These are phyloP conservation scores for Terrapene triunguis DNA, from an alignment of 2,113 vertebrate species.

Conservation along the genomic window DNA sequence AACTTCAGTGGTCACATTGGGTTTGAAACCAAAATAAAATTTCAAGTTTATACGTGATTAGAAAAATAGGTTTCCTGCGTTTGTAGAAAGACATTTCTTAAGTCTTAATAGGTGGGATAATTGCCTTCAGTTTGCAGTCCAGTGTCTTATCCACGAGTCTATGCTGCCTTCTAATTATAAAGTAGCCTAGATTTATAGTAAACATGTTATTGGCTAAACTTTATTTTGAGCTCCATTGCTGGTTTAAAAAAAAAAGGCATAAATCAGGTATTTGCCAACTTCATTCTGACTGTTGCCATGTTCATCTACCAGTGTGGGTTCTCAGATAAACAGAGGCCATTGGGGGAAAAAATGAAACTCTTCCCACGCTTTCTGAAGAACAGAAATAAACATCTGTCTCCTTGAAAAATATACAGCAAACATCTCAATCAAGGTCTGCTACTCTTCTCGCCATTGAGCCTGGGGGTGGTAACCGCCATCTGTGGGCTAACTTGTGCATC, in stretches of 20 bases:
- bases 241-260: neutral
- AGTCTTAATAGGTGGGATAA: neutral
- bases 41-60: neutral
- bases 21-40: neutral
- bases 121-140: neutral
- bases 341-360: slow-evolving; percentile 5
- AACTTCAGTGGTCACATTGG: neutral
- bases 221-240: neutral
- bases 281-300: neutral
- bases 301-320: neutral
- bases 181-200: neutral
- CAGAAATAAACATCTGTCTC: neutral
- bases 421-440: neutral
- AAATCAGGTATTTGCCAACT: neutral
- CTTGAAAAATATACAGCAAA: slow-evolving; percentile 14
- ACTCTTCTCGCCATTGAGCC: neutral
- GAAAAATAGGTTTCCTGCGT: neutral
- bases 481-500: neutral
- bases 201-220: neutral
- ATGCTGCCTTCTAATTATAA: neutral
- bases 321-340: neutral
- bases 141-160: neutral
- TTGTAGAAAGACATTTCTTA: neutral
- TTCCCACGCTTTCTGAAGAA: neutral
- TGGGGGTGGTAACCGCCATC: neutral